These are phyloP conservation scores for Cataglyphis altisquamis DNA, from an alignment of 2,888 invertebrate genomes.

Conservation along the genomic window DNA sequence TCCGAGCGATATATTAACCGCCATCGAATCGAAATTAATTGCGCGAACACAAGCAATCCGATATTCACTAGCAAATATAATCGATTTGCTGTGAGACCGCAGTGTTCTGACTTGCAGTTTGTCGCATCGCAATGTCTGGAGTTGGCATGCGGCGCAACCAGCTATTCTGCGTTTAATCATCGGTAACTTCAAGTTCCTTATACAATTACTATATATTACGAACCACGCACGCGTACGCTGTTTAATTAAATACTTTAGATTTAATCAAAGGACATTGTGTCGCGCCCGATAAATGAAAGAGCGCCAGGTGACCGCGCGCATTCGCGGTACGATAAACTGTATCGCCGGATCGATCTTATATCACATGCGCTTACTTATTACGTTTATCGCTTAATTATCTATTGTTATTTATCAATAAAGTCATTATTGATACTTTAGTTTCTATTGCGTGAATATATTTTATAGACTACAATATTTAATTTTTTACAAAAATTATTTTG, in stretches of 20 bases:
- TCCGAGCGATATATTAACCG: slow-evolving; percentile 16
- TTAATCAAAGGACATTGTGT: slow-evolving; percentile 62
- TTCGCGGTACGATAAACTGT: slow-evolving; percentile 48
- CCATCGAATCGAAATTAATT: slow-evolving; percentile 48
- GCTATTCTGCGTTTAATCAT: slow-evolving; percentile 65
- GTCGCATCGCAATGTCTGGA: slow-evolving; percentile 39
- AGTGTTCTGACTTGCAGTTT: slow-evolving; percentile 48
- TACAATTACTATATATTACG: slow-evolving; percentile 49
- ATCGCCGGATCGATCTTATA: slow-evolving; percentile 20
- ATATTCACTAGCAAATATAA: slow-evolving; percentile 42
- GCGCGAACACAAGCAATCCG: slow-evolving; percentile 9
- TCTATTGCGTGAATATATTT: slow-evolving; percentile 14
- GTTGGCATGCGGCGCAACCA: slow-evolving; percentile 51
- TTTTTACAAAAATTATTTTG: neutral
- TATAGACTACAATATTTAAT: neutral
- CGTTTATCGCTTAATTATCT: slow-evolving; percentile 44
- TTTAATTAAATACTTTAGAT: slow-evolving; percentile 72
- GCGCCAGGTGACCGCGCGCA: neutral
- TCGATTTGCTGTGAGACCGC: slow-evolving; percentile 47
- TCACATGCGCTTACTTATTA: slow-evolving; percentile 32
- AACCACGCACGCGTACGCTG: slow-evolving; percentile 47
- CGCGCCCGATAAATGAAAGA: slow-evolving; percentile 53
- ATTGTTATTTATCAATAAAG: slow-evolving; percentile 40
- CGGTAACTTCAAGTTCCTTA: slow-evolving; percentile 44
- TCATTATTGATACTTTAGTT: slow-evolving; percentile 13